A percentile compares a stretch with the other conserved stretches of the same genome.
phyloP scores from a whole-genome alignment of 2,113 vertebrate species.

The Naja naja region DNA sequence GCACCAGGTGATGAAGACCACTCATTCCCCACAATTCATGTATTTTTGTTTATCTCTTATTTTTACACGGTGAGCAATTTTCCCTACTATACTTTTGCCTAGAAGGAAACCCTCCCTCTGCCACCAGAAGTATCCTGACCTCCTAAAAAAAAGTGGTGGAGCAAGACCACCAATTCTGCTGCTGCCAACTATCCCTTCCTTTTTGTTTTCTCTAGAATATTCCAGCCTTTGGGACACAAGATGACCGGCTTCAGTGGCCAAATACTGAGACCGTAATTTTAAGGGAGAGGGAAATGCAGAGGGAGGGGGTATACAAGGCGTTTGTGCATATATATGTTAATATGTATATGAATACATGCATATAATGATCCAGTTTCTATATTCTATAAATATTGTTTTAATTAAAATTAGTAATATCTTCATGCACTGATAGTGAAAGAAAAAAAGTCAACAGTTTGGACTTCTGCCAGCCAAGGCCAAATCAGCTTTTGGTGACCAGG shows the following conservation, averaged over 20 bases:
- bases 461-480: conserved; percentile 44
- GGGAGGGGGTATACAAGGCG: neutral
- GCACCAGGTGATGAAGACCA: neutral
- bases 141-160: neutral
- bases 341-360: accelerated
- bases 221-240: neutral
- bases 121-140: neutral
- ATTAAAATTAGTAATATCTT: conserved; percentile 26
- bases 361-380: accelerated
- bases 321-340: neutral
- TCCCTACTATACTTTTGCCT: neutral
- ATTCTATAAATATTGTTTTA: neutral
- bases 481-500: conserved; percentile 69
- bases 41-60: neutral
- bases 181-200: neutral
- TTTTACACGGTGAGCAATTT: neutral
- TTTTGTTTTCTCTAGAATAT: neutral
- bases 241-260: neutral
- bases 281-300: neutral
- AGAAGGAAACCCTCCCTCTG: neutral
- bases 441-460: conserved; percentile 50
- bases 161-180: neutral
- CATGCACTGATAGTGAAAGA: conserved; percentile 45
- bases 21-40: neutral
- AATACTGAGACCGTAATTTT: neutral